Percentiles rank a stretch among this genome's conserved stretches.
Conservation (phyloP, 1,140 invertebrate species). For the Spodoptera frugiperda region DNA sequence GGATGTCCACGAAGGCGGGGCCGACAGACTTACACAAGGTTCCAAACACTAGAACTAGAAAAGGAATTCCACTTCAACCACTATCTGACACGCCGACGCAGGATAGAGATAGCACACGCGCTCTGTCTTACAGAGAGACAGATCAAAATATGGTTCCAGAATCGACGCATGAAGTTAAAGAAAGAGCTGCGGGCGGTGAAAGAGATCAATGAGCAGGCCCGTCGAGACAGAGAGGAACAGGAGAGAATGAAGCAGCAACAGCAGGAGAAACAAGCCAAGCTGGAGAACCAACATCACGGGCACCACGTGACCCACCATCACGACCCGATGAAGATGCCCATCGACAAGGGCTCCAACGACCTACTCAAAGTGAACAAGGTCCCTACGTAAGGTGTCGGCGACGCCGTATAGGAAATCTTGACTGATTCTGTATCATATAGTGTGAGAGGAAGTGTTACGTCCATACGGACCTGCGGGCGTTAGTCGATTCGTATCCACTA, state of each 20-base stretch:
- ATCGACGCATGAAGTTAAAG: conserved; percentile 99
- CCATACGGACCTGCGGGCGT: conserved; percentile 73
- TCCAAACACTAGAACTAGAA: conserved; percentile 97
- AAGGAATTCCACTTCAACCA: conserved; percentile 99
- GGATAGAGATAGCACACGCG: conserved; percentile 98
- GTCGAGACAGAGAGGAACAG: conserved; percentile 95
- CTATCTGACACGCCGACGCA: conserved; percentile 96
- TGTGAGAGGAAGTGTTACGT: conserved; percentile 83
- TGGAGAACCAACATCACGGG: conserved; percentile 87
- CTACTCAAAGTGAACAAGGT: conserved; percentile 90
- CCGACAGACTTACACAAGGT: conserved; percentile 98
- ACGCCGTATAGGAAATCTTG: conserved; percentile 75
- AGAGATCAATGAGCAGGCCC: conserved; percentile 97
- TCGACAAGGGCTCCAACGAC: conserved; percentile 89
- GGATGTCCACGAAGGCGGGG: conserved; percentile 97
- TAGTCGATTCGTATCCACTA: conserved; percentile 83
- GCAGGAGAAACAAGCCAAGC: conserved; percentile 93
- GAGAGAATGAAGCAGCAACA: conserved; percentile 96
- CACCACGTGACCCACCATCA: conserved; percentile 86
- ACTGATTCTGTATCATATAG: conserved; percentile 85
- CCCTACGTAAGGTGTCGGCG: conserved; percentile 86
- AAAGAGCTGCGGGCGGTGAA: conserved; percentile 97
- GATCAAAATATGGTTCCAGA: conserved; percentile 99
- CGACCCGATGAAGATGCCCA: conserved; percentile 87
- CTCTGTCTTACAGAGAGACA: conserved; percentile 98